Base-by-base conservation (phyloP, 2,113 vertebrate species). In the Puffinus mauretanicus region DNA sequence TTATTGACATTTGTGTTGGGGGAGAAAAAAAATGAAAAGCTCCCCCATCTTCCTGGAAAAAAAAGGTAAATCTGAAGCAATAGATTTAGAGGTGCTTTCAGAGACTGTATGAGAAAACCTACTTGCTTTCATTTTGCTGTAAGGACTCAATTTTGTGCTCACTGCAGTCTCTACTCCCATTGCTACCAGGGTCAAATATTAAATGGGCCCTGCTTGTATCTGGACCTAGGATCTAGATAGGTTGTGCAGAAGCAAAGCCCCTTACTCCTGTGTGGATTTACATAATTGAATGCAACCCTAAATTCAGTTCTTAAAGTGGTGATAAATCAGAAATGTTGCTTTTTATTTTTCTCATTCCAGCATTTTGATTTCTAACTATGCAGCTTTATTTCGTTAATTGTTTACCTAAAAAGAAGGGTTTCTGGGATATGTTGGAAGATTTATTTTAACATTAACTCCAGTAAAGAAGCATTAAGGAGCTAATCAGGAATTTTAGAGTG, bases 401-500 rank as follows among this genome's bases (percentile, higher is more conserved):
- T 61, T 93, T 93, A 66, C 51, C 0, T 67, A 75, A 94, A 94
- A 82, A 42, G 29, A 75, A 92, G 36, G 18, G 30, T 61, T 90
- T 69, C 42, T 91, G 54, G 51, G 55, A 21, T 20, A 29, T 7
- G 5, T 4, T 72, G 65, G 47, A 84, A 95, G 91, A 91, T 91
- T 96, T 90, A 89, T 85, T 93, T 94, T 84, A 84, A 82, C 34
- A n/a, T 93, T 80, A 91, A 87, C 79, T 92, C 78, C 67, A 77
- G 77, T 44, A 96, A 95, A 94, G 88, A 86, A 60, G 73, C 60
- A 92, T 94, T 97, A 97, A 96, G 94, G 55, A 92, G 78, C 76
- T 97, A 95, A 90, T 81, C 60, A 82, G 69, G 82, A 94, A 93
- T 97, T 97, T 94, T 75, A 44, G 44, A 91, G 24, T 79, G 96